Conservation (phyloP, 2,888 invertebrate genomes). For the Temnothorax rugatulus region DNA sequence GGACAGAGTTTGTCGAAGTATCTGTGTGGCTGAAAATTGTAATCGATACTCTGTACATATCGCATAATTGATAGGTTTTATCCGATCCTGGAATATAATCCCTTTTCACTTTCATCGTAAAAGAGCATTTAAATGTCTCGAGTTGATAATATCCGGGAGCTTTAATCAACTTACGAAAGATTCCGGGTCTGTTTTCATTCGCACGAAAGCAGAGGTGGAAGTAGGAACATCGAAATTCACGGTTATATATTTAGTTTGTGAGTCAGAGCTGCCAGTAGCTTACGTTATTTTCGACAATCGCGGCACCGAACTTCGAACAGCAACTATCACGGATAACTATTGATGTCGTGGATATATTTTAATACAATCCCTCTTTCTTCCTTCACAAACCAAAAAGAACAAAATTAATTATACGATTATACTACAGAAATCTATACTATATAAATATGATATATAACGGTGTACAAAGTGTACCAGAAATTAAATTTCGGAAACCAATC, state of each 20-base stretch:
- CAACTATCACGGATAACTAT: constrained; percentile 22
- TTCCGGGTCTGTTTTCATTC: constrained; percentile 41
- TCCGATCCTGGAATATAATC: background rate
- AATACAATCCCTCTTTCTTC: background rate
- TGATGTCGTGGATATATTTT: constrained; percentile 13
- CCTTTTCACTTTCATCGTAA: constrained; percentile 52
- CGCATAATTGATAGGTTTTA: background rate
- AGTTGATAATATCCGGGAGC: constrained; percentile 57
- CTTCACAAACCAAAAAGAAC: background rate
- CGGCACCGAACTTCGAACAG: constrained; percentile 31
- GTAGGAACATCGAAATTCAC: constrained; percentile 66
- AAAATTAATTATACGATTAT: background rate
- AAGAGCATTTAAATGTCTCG: constrained; percentile 41
- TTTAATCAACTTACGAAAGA: constrained; percentile 63
- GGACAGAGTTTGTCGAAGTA: background rate
- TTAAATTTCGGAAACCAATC: background rate
- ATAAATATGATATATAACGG: background rate
- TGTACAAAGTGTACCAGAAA: background rate
- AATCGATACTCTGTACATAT: background rate
- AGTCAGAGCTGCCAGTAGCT: constrained; percentile 68
- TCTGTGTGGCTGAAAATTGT: background rate
- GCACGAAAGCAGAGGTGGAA: constrained; percentile 50
- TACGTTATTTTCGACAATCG: constrained; percentile 57
- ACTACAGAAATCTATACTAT: background rate
- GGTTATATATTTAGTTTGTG: constrained; percentile 80